Conservation (phyloP, 2,797 vertebrate species). For the Silurus aristotelis region DNA sequence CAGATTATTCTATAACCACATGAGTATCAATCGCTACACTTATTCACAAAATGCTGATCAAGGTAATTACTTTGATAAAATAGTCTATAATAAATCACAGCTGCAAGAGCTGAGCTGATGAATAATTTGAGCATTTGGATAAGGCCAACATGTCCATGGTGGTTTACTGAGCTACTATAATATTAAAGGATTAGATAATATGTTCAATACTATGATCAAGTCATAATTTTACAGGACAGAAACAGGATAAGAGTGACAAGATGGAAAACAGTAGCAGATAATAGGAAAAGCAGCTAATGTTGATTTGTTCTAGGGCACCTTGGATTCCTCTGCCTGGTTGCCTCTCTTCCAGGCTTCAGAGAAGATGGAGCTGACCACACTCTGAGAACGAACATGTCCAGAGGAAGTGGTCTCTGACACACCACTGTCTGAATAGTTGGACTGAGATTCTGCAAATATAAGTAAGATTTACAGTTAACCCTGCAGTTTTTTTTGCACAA, state of each 20-base stretch:
- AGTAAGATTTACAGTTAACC: neutral
- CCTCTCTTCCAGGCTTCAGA: constrained; percentile 97
- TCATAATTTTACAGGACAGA: constrained; percentile 9
- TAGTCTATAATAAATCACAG: neutral
- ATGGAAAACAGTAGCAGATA: neutral
- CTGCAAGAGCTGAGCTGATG: neutral
- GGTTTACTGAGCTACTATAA: neutral
- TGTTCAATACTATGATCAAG: neutral
- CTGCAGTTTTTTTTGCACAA: no score
- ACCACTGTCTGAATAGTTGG: constrained; percentile 95
- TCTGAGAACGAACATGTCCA: constrained; percentile 90
- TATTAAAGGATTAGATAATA: neutral
- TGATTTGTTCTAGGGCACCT: constrained; percentile 64
- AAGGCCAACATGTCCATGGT: neutral
- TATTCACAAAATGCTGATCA: neutral
- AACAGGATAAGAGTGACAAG: constrained; percentile 20
- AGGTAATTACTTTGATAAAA: neutral
- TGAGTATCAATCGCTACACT: neutral
- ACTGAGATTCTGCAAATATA: constrained; percentile 78
- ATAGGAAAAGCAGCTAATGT: neutral
- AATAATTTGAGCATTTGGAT: constrained; percentile 6
- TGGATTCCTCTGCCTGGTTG: constrained; percentile 89
- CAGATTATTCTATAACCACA: neutral
- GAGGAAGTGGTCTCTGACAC: constrained; percentile 89
- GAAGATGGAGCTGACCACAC: constrained; percentile 95